Percentiles rank a stretch among this genome's conserved stretches.
Evolutionary conservation across 2,113 vertebrate species (phyloP).

Genomic region (Brevimyrus niger): DNA sequence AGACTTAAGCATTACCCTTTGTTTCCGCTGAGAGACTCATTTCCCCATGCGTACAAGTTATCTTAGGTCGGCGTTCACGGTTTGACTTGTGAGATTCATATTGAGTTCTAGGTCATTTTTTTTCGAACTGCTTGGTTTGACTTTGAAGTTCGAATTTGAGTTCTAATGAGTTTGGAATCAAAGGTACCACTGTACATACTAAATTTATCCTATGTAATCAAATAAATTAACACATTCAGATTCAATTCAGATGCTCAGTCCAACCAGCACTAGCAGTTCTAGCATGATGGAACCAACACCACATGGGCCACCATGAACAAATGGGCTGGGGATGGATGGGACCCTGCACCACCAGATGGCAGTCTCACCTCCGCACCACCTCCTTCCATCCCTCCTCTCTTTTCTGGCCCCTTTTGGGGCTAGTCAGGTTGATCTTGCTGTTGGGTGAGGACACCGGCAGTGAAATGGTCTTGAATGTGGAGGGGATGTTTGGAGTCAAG

Average conservation of each 20-base stretch:
- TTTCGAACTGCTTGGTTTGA: too few relatives aligned
- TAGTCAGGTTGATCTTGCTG: conserved; percentile 88
- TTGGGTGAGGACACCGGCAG: conserved; percentile 82
- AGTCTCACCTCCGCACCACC: conserved; percentile 84
- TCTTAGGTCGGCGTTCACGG: too few relatives aligned
- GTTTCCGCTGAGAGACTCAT: too few relatives aligned
- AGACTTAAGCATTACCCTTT: too few relatives aligned
- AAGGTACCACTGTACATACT: not conserved
- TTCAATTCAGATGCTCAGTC: not conserved
- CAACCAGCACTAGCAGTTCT: not conserved
- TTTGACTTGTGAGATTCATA: too few relatives aligned
- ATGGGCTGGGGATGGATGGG: not conserved
- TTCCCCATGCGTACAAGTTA: too few relatives aligned
- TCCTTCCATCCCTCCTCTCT: conserved; percentile 99
- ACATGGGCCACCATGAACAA: not conserved
- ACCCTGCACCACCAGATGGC: not conserved
- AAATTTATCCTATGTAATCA: not conserved
- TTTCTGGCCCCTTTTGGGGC: conserved; percentile 92
- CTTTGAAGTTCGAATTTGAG: too few relatives aligned
- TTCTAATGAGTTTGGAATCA: too few relatives aligned
- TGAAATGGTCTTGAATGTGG: conserved; percentile 79
- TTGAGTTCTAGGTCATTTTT: too few relatives aligned
- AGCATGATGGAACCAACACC: not conserved
- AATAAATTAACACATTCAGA: not conserved
- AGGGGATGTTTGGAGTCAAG: conserved; percentile 68